A percentile compares a stretch with the other conserved stretches of the same genome.
Evolutionary conservation across 2,888 invertebrate genomes (phyloP).

Genomic region (Caenorhabditis doughertyi): DNA sequence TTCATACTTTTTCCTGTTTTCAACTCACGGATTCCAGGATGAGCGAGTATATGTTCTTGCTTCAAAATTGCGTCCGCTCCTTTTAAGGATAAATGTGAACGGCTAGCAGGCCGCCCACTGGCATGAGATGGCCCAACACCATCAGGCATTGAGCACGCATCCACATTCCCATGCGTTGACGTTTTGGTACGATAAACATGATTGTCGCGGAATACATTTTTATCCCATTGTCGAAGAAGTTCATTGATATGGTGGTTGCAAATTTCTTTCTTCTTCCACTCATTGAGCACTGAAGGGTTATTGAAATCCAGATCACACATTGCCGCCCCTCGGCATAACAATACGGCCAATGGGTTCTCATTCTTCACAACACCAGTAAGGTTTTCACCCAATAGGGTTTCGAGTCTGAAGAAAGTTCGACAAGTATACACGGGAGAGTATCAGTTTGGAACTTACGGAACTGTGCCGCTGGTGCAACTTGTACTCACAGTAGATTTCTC

Average conservation of each 20-base stretch:
- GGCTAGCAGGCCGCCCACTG: not conserved
- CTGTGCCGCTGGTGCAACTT: not conserved
- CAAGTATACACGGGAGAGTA: no score
- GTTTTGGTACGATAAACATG: not conserved
- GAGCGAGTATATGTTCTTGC: not conserved
- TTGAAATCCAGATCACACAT: not conserved
- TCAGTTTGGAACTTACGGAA: not conserved
- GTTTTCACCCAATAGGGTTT: no score
- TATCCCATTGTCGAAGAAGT: no score
- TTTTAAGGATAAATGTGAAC: not conserved
- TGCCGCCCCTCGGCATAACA: not conserved
- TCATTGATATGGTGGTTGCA: no score
- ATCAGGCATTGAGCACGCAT: slow-evolving; percentile 10
- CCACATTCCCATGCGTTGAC: no score
- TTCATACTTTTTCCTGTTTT: no score
- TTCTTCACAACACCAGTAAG: no score
- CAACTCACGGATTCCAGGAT: slow-evolving; percentile 18
- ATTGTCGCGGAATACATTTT: not conserved
- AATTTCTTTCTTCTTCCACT: not conserved
- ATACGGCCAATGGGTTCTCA: not conserved
- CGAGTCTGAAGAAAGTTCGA: no score
- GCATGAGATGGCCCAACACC: not conserved
- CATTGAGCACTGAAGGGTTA: not conserved
- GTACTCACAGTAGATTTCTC: not conserved
- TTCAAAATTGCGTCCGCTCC: not conserved